These are phyloP conservation scores for Athalia rosae DNA, from an alignment of 2,888 invertebrate genomes.

Conservation along the genomic window DNA sequence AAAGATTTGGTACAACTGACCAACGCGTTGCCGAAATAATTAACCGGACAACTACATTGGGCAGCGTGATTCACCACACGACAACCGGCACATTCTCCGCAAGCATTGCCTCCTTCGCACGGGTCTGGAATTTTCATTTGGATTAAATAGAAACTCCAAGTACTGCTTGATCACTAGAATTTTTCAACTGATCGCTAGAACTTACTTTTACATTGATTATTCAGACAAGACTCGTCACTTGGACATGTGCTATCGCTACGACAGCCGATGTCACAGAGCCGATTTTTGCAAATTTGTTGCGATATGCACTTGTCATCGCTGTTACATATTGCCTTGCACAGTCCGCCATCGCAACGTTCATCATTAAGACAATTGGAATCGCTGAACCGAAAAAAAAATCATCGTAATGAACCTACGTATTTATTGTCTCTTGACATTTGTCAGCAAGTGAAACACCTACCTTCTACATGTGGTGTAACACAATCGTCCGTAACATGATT, in stretches of 20 bases:
- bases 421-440: background rate
- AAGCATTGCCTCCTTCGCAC: constrained; percentile 83
- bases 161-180: constrained; percentile 32
- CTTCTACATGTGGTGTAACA: constrained; percentile 87
- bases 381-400: constrained; percentile 73
- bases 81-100: constrained; percentile 90
- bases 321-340: constrained; percentile 90
- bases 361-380: constrained; percentile 89
- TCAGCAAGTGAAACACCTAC: constrained; percentile 71
- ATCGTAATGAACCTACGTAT: background rate
- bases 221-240: constrained; percentile 85
- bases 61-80: constrained; percentile 88
- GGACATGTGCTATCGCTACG: constrained; percentile 88
- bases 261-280: constrained; percentile 91
- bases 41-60: constrained; percentile 89
- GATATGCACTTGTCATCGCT: constrained; percentile 87
- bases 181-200: constrained; percentile 45
- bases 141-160: background rate
- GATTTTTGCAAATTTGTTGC: constrained; percentile 90
- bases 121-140: constrained; percentile 78
- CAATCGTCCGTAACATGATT: constrained; percentile 85
- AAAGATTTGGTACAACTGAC: constrained; percentile 85
- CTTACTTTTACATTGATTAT: constrained; percentile 87
- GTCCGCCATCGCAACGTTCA: constrained; percentile 89
- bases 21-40: constrained; percentile 88